Conservation (phyloP, 2,113 vertebrate genomes). For the Alligator sinensis region DNA sequence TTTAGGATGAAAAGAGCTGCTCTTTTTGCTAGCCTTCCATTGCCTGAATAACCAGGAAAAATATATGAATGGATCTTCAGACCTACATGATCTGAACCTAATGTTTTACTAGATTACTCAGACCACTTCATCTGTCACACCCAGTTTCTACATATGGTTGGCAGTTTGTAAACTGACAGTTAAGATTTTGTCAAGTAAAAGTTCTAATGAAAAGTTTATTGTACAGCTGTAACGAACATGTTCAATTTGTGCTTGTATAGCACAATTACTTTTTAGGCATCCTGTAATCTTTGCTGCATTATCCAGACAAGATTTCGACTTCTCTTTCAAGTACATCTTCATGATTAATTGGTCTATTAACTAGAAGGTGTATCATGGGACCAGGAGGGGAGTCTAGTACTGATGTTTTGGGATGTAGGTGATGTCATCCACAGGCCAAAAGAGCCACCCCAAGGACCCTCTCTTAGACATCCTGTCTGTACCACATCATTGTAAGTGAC, state of each 20-base stretch:
- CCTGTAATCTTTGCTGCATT: constrained; percentile 71
- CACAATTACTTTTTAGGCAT: constrained; percentile 56
- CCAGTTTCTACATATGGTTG: constrained; percentile 32
- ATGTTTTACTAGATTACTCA: not conserved
- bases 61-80: constrained; percentile 27
- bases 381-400: constrained; percentile 37
- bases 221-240: constrained; percentile 19
- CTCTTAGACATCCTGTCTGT: constrained; percentile 34
- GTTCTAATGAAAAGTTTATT: constrained; percentile 35
- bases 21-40: not conserved
- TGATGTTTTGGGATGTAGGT: constrained; percentile 49
- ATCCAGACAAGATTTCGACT: constrained; percentile 63
- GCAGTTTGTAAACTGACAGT: constrained; percentile 56
- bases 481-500: constrained; percentile 7
- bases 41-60: not conserved
- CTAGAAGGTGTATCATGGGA: constrained; percentile 57
- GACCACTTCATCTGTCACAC: not conserved
- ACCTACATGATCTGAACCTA: not conserved
- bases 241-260: constrained; percentile 47
- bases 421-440: constrained; percentile 47
- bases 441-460: constrained; percentile 30
- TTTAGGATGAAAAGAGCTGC: not conserved
- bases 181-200: constrained; percentile 51
- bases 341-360: constrained; percentile 76
- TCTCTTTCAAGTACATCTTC: constrained; percentile 67